Percentiles rank a stretch among this genome's conserved stretches.
Evolutionary conservation across 2,113 vertebrate species (phyloP).

Genomic region (Nesoenas mayeri): DNA sequence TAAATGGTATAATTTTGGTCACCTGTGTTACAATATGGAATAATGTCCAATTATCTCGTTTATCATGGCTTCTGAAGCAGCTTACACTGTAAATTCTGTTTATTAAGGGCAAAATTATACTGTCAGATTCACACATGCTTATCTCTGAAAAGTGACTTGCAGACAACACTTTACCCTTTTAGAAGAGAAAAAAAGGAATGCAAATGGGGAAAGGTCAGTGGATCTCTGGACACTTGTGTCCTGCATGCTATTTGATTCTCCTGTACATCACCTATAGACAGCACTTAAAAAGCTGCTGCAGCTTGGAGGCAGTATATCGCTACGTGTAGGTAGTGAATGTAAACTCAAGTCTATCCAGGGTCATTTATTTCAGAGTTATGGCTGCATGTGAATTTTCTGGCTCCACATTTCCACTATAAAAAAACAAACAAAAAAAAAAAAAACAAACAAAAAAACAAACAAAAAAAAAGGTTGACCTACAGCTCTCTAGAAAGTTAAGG

Average conservation of each 20-base stretch:
- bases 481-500: background rate
- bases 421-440: no score
- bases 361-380: background rate
- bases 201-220: conserved; percentile 6
- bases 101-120: conserved; percentile 61
- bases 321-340: background rate
- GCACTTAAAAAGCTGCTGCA: background rate
- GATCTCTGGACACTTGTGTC: background rate
- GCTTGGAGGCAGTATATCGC: conserved; percentile 14
- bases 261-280: background rate
- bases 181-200: background rate
- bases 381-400: background rate
- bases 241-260: background rate
- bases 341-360: background rate
- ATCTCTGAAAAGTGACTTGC: conserved; percentile 34
- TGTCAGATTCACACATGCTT: conserved; percentile 40
- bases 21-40: conserved; percentile 29
- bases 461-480: background rate
- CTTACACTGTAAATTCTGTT: conserved; percentile 39
- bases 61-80: conserved; percentile 37
- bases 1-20: conserved; percentile 39
- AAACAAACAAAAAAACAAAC: no score
- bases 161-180: background rate
- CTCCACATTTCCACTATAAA: background rate
- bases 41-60: conserved; percentile 57